Conservation (phyloP, 1,140 invertebrate genomes). For the Philopotamus ludificatus region DNA sequence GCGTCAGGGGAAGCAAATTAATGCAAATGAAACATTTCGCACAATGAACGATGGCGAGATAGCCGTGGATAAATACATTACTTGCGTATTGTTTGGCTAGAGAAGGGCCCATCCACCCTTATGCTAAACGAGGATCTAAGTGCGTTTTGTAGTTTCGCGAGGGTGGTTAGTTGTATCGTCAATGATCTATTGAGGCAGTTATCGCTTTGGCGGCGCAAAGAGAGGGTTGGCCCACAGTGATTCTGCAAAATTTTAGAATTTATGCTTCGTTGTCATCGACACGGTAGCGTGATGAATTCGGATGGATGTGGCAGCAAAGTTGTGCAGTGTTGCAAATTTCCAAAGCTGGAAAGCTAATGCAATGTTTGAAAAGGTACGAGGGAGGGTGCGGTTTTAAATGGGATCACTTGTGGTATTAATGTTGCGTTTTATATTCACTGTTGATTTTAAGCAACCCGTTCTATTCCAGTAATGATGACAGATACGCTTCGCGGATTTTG, state of each 20-base stretch:
- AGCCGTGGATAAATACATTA: constrained; percentile 36
- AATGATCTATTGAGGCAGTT: neutral
- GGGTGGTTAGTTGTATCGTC: neutral
- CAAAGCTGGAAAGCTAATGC: no score
- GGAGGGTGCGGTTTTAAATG: no score
- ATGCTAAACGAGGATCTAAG: neutral
- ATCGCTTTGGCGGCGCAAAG: neutral
- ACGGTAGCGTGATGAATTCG: neutral
- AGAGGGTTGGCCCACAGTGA: neutral
- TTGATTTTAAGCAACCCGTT: no score
- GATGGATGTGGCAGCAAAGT: no score
- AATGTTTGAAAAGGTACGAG: no score
- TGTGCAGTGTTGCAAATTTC: no score
- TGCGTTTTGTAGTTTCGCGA: neutral
- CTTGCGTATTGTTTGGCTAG: constrained; percentile 7
- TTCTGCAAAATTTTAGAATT: neutral
- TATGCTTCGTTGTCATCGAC: neutral
- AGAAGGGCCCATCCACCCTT: neutral
- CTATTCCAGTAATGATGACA: no score
- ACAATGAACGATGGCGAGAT: constrained; percentile 29
- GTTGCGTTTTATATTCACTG: no score
- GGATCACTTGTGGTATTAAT: no score
- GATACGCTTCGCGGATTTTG: no score
- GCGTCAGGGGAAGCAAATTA: constrained; percentile 28
- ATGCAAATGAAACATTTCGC: constrained; percentile 39